Evolutionary conservation across 2,888 invertebrate genomes (phyloP).

Genomic region (Pseudanteris insignis): DNA sequence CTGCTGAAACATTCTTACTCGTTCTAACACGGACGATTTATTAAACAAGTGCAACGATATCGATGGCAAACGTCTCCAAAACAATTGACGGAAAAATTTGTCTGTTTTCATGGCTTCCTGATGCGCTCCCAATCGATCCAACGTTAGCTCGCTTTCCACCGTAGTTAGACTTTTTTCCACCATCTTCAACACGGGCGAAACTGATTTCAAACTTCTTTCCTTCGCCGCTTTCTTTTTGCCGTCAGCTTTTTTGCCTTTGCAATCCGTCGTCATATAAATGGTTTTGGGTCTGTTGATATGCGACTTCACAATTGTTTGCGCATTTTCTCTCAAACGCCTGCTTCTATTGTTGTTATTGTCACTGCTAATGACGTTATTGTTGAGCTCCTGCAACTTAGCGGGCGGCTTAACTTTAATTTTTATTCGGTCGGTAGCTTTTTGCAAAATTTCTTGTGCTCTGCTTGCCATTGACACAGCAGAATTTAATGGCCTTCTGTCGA

Average conservation of each 20-base stretch:
- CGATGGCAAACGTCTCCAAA: constrained; percentile 70
- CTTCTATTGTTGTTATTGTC: constrained; percentile 30
- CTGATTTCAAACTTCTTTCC: constrained; percentile 33
- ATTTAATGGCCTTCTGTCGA: constrained; percentile 65
- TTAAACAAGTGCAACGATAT: constrained; percentile 64
- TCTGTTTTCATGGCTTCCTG: constrained; percentile 72
- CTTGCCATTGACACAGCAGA: constrained; percentile 66
- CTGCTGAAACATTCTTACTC: constrained; percentile 76
- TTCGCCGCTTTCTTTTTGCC: constrained; percentile 39
- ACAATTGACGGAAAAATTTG: constrained; percentile 78
- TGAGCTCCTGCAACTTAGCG: constrained; percentile 17
- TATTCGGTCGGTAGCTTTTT: constrained; percentile 47
- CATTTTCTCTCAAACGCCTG: constrained; percentile 50
- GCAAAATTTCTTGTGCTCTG: constrained; percentile 59
- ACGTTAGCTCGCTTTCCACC: constrained; percentile 48
- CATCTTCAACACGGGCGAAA: no score
- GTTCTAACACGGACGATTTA: constrained; percentile 74
- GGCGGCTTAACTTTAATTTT: constrained; percentile 14
- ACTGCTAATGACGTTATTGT: constrained; percentile 18
- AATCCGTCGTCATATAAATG: constrained; percentile 45
- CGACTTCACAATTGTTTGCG: constrained; percentile 59
- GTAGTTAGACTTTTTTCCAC: constrained; percentile 2
- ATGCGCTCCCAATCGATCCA: constrained; percentile 70
- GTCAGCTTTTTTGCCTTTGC: constrained; percentile 36
- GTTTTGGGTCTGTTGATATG: constrained; percentile 49